Conservation (phyloP, 2,113 vertebrate genomes). For the Oncorhynchus gorbuscha region DNA sequence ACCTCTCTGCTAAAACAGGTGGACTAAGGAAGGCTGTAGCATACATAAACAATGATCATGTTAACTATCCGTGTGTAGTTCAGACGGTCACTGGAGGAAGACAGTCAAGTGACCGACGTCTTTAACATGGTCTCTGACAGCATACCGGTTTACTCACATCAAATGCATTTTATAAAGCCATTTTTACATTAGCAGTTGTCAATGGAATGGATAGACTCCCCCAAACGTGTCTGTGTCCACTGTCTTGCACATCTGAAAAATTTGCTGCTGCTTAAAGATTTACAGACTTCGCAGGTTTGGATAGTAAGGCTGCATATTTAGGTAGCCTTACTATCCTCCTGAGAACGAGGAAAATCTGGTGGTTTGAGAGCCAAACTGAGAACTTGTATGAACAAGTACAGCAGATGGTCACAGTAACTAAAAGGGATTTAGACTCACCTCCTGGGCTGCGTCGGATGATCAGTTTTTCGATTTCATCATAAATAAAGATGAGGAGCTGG, state of each 20-base stretch:
- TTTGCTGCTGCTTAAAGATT: neutral
- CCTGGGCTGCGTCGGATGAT: slow-evolving; percentile 81
- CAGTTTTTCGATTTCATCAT: slow-evolving; percentile 82
- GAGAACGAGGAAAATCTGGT: neutral
- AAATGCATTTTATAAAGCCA: too few species aligned
- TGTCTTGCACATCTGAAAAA: neutral
- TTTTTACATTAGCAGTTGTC: too few species aligned
- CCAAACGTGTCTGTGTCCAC: neutral
- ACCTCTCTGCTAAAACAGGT: neutral
- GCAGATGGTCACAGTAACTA: neutral
- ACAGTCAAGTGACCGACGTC: neutral
- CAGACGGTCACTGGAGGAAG: neutral
- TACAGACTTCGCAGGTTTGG: neutral
- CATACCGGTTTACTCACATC: too few species aligned
- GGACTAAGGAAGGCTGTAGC: neutral
- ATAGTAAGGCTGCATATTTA: neutral
- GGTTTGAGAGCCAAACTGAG: neutral
- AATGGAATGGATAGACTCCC: neutral
- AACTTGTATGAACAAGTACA: neutral
- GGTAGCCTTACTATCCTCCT: neutral
- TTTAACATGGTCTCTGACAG: too few species aligned
- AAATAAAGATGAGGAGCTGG: slow-evolving; percentile 82
- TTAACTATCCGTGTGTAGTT: neutral
- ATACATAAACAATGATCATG: neutral
- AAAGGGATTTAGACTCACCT: slow-evolving; percentile 62